Percentiles rank a stretch among this genome's conserved stretches.
phyloP scores from a whole-genome alignment of 2,797 vertebrate genomes.

The Mormyrus proboscirostris region DNA sequence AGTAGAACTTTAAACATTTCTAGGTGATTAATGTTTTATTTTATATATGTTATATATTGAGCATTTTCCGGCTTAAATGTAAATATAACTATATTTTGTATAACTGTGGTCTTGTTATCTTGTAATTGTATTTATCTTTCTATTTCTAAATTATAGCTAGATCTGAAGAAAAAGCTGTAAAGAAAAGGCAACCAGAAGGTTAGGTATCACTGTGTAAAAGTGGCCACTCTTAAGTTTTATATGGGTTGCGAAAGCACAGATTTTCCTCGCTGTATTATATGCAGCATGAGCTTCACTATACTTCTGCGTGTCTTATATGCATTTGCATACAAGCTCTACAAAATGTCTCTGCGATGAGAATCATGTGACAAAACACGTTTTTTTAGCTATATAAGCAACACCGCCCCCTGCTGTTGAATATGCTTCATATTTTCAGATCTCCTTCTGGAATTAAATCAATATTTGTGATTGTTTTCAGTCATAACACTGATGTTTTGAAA shows the following conservation, averaged over 20 bases:
- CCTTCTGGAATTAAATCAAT: background rate
- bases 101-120: background rate
- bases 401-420: constrained; percentile 21
- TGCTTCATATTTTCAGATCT: background rate
- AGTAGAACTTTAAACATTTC: background rate
- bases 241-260: background rate
- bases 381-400: background rate
- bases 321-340: background rate
- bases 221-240: background rate
- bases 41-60: background rate
- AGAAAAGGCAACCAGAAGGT: constrained; percentile 14
- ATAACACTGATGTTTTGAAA: background rate
- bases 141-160: constrained; percentile 14
- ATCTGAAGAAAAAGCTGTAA: constrained; percentile 10
- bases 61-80: background rate
- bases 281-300: background rate
- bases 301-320: background rate
- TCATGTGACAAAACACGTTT: background rate
- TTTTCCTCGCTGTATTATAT: background rate
- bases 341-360: background rate
- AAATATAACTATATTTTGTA: background rate
- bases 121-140: background rate
- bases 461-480: background rate
- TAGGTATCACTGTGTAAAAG: background rate
- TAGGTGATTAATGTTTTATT: background rate